These are phyloP conservation scores for Argyrosomus japonicus DNA, from an alignment of 2,113 vertebrate genomes.

Conservation along the genomic window DNA sequence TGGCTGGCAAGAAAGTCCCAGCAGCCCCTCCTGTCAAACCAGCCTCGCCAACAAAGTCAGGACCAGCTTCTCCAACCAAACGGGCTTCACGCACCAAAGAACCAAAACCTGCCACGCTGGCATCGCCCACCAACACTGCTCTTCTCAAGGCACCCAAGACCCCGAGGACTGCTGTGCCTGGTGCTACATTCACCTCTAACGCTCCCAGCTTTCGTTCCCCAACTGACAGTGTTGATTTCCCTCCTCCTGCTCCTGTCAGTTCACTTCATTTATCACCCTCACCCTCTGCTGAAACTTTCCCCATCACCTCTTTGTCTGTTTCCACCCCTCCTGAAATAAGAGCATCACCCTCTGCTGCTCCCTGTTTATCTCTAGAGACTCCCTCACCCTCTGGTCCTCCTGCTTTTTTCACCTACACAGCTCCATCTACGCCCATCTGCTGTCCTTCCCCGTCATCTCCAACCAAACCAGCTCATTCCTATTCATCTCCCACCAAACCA, in stretches of 20 bases:
- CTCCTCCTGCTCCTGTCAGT: conserved; percentile 13
- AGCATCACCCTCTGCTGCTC: conserved; percentile 4
- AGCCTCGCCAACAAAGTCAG: conserved; percentile 22
- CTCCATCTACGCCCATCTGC: conserved; percentile 26
- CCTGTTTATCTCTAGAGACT: conserved; percentile 8
- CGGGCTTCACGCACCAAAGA: background rate
- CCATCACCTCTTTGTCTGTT: background rate
- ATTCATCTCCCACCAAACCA: conserved; percentile 4
- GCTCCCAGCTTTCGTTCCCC: conserved; percentile 1
- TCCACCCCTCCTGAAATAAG: conserved; percentile 28
- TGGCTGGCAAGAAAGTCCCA: conserved; percentile 65
- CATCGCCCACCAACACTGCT: background rate
- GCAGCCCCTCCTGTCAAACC: conserved; percentile 46
- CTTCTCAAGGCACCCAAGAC: background rate
- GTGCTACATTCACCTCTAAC: background rate
- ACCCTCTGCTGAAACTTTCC: conserved; percentile 24
- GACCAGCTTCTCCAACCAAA: conserved; percentile 32
- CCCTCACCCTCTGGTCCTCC: conserved; percentile 10
- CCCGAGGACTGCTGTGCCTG: background rate
- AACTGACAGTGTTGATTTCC: background rate
- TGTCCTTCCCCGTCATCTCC: conserved; percentile 34
- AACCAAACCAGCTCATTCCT: background rate
- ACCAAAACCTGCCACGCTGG: background rate
- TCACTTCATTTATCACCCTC: conserved; percentile 34
- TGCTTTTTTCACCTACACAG: background rate